Evolutionary conservation across 2,113 vertebrate species (phyloP).

Genomic region (Thamnaconus septentrionalis): DNA sequence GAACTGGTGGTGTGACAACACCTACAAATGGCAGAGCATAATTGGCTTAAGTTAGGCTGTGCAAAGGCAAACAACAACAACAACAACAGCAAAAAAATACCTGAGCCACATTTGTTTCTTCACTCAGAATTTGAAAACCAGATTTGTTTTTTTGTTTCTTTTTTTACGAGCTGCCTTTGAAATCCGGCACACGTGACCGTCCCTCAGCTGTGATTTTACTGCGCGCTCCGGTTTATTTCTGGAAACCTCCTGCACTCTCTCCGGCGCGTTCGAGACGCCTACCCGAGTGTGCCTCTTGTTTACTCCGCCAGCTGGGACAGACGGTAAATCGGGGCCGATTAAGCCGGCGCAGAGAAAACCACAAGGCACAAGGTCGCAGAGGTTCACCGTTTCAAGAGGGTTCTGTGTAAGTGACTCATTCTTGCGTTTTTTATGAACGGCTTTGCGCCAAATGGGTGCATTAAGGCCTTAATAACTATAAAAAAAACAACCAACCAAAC

Average conservation of each 20-base stretch:
- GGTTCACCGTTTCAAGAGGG: constrained; percentile 11
- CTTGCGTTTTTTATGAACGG: neutral
- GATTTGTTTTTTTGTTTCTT: constrained; percentile 63
- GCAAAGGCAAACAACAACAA: constrained; percentile 9
- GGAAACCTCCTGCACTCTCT: constrained; percentile 55
- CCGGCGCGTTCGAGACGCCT: constrained; percentile 59
- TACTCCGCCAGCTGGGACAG: constrained; percentile 58
- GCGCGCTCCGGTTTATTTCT: constrained; percentile 68
- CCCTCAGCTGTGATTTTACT: constrained; percentile 59
- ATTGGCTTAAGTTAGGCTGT: constrained; percentile 40
- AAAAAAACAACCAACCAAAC: too few relatives aligned
- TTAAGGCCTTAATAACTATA: too few relatives aligned
- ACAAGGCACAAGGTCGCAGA: constrained; percentile 31
- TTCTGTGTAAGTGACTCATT: constrained; percentile 25
- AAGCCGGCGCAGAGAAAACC: constrained; percentile 51
- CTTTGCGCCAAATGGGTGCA: too few relatives aligned
- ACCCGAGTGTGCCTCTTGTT: constrained; percentile 66
- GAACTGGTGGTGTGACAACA: constrained; percentile 44
- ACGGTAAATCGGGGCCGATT: constrained; percentile 51
- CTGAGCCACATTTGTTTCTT: constrained; percentile 45
- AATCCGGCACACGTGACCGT: constrained; percentile 67
- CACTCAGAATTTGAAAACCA: constrained; percentile 65
- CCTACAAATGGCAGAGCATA: constrained; percentile 36
- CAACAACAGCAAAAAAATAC: constrained; percentile 27
- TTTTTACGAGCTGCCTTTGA: constrained; percentile 69